Percentiles rank a stretch among this genome's conserved stretches.
Evolutionary conservation across 1,140 invertebrate genomes (phyloP).

Genomic region (Drosophila nigrodunni): DNA sequence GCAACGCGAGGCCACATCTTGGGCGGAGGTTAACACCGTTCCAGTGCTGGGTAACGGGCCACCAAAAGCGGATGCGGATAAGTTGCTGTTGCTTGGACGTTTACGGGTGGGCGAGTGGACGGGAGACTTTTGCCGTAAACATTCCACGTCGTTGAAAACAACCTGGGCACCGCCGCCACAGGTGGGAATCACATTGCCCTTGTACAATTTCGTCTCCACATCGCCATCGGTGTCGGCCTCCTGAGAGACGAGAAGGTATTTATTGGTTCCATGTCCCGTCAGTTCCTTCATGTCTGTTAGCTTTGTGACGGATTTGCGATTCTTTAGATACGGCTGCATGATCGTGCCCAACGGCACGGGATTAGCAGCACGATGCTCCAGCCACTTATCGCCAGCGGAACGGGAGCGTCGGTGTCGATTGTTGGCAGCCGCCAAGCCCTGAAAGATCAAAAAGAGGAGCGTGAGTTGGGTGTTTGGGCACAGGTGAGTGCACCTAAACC

Average conservation of each 20-base stretch:
- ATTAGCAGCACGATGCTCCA: constrained; percentile 94
- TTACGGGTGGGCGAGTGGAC: constrained; percentile 82
- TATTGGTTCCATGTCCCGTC: constrained; percentile 90
- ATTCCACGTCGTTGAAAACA: constrained; percentile 97
- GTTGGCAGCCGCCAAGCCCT: constrained; percentile 88
- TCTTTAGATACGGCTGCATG: constrained; percentile 93
- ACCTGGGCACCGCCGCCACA: constrained; percentile 97
- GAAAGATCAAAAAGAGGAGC: constrained; percentile 3
- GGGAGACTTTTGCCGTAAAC: constrained; percentile 93
- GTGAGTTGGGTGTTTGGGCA: neutral
- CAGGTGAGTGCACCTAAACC: neutral
- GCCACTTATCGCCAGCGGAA: constrained; percentile 92
- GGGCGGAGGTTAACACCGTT: constrained; percentile 50
- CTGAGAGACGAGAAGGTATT: constrained; percentile 96
- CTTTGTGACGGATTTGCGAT: constrained; percentile 93
- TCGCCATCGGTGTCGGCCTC: constrained; percentile 96
- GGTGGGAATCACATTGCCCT: constrained; percentile 97
- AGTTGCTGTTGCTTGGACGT: constrained; percentile 70
- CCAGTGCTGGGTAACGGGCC: constrained; percentile 54
- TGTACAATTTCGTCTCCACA: constrained; percentile 96
- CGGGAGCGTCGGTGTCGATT: constrained; percentile 91
- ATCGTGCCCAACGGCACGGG: constrained; percentile 92
- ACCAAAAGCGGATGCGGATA: constrained; percentile 58
- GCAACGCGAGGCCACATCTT: constrained; percentile 75
- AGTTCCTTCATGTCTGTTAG: constrained; percentile 90